A percentile compares a stretch with the other conserved stretches of the same genome.
phyloP scores from a whole-genome alignment of 2,797 vertebrate species.

The Rachycentron canadum region DNA sequence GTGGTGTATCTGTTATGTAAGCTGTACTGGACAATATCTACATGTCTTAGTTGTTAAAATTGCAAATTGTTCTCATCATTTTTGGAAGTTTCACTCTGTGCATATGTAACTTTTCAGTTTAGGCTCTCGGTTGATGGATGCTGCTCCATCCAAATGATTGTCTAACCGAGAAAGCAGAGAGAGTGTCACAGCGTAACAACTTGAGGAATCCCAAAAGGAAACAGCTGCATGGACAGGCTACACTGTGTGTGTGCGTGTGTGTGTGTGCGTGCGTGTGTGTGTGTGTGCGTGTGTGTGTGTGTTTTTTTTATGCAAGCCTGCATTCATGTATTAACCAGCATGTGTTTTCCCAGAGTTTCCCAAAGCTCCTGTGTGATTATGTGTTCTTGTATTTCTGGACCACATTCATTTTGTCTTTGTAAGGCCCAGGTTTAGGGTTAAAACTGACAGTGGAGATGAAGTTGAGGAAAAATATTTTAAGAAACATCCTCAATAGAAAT shows the following conservation, averaged over 20 bases:
- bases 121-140: slow-evolving; percentile 9
- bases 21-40: not conserved
- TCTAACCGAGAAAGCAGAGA: slow-evolving; percentile 65
- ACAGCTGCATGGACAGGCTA: slow-evolving; percentile 74
- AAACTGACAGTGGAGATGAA: not conserved
- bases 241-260: slow-evolving; percentile 36
- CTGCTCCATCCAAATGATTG: slow-evolving; percentile 37
- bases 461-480: not conserved
- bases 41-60: slow-evolving; percentile 13
- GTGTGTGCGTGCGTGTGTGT: slow-evolving; percentile 35
- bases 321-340: slow-evolving; percentile 50
- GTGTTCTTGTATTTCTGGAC: slow-evolving; percentile 52
- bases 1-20: not conserved
- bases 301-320: slow-evolving; percentile 41
- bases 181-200: slow-evolving; percentile 72
- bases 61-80: slow-evolving; percentile 9
- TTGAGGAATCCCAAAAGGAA: slow-evolving; percentile 76
- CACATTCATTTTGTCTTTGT: slow-evolving; percentile 13
- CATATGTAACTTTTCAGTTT: slow-evolving; percentile 10
- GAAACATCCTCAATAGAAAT: slow-evolving; percentile 18
- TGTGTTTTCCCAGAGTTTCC: slow-evolving; percentile 73
- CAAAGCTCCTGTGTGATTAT: slow-evolving; percentile 65
- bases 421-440: slow-evolving; percentile 1
- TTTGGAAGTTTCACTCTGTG: not conserved
- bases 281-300: slow-evolving; percentile 26